phyloP scores from a whole-genome alignment of 2,113 vertebrate genomes.

The Motacilla alba region DNA sequence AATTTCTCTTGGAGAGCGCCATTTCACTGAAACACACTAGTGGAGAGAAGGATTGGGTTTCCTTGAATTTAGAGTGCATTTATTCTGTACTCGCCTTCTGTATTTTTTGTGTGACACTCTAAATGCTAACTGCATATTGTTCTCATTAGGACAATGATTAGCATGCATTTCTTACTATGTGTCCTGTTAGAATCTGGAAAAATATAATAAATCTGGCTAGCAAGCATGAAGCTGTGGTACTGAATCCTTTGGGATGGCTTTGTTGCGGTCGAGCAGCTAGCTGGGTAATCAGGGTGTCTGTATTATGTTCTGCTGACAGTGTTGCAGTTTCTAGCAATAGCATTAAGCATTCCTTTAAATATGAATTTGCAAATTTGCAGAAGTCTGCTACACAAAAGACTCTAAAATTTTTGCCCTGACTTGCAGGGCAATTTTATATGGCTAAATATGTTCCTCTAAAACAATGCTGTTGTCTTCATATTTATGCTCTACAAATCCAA shows the following conservation, averaged over 20 bases:
- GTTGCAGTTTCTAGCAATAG: neutral
- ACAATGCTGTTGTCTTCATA: neutral
- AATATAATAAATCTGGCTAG: slow-evolving; percentile 17
- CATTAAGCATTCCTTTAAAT: slow-evolving; percentile 11
- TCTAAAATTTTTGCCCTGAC: neutral
- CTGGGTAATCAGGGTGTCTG: neutral
- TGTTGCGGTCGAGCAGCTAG: neutral
- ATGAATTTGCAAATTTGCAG: neutral
- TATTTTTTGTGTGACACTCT: neutral
- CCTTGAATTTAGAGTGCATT: neutral
- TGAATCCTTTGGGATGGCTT: neutral
- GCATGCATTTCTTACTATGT: slow-evolving; percentile 25
- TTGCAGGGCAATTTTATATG: neutral
- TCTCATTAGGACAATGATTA: slow-evolving; percentile 47
- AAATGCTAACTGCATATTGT: slow-evolving; percentile 11
- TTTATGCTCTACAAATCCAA: neutral
- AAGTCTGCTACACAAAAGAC: neutral
- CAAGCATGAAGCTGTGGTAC: slow-evolving; percentile 16
- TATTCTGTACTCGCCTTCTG: neutral
- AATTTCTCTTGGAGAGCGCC: neutral
- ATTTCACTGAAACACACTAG: neutral
- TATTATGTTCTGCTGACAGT: neutral
- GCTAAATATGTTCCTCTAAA: neutral
- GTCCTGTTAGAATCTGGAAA: slow-evolving; percentile 41
- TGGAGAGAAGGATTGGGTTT: neutral